These are phyloP conservation scores for Macrosoma leucophasiata DNA, from an alignment of 2,888 invertebrate species.

Conservation along the genomic window DNA sequence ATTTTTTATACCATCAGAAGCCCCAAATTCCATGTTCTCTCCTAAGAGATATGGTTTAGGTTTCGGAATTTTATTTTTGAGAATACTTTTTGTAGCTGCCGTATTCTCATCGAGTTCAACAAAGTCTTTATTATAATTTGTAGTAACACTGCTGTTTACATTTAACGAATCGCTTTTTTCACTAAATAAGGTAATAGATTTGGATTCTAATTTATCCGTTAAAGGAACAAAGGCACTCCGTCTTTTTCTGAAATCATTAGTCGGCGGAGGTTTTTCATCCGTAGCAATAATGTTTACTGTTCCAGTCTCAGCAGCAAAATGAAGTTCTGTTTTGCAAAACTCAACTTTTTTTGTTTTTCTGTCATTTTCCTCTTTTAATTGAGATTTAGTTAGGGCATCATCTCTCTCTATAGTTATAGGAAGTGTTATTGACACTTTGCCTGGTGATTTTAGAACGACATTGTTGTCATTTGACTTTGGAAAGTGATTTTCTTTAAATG, in stretches of 20 bases:
- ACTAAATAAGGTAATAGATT: conserved; percentile 81
- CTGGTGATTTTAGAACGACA: conserved; percentile 53
- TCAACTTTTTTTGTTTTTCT: conserved; percentile 84
- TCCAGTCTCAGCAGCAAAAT: conserved; percentile 90
- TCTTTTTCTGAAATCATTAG: conserved; percentile 84
- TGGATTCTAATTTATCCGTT: conserved; percentile 53
- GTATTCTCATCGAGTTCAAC: conserved; percentile 62
- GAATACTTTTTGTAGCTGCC: conserved; percentile 80
- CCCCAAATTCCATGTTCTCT: conserved; percentile 75
- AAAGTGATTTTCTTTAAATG: conserved; percentile 40
- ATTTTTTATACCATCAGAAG: conserved; percentile 29
- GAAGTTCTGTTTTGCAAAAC: conserved; percentile 92
- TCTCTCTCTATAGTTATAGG: conserved; percentile 51
- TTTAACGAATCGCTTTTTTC: conserved; percentile 45
- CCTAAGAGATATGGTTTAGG: conserved; percentile 85
- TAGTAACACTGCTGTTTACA: conserved; percentile 29
- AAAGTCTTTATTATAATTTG: conserved; percentile 35
- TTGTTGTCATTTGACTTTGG: conserved; percentile 44
- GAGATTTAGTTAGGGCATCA: conserved; percentile 35
- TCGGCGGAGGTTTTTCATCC: conserved; percentile 90
- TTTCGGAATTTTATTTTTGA: conserved; percentile 84
- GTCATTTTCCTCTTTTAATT: conserved; percentile 48
- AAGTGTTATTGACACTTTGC: conserved; percentile 61
- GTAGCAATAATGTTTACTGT: conserved; percentile 91
- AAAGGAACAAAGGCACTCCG: conserved; percentile 73